Evolutionary conservation across 2,113 vertebrate species (phyloP), one percentile per base, ranked within the genome.

Genomic region (Machaerirhynchus nigripectus): DNA sequence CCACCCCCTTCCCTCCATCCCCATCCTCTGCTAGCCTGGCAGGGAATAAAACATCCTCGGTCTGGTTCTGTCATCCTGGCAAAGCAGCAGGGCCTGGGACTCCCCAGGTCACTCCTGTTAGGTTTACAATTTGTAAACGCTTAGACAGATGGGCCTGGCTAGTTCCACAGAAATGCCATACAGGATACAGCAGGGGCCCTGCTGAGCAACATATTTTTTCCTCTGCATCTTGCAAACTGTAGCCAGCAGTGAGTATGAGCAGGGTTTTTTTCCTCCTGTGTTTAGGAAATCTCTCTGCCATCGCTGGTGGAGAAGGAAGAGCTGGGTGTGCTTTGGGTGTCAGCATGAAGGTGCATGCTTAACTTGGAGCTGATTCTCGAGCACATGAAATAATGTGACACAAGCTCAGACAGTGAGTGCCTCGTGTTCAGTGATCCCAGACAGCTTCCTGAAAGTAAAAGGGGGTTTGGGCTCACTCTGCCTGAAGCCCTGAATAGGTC

Each of bases 151-250:
- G 93, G 86, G 92, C 56, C 92, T 88, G 90, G 90, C 82, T 70
- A 60, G 56, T 85, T 85, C 40, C 88, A 84, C 64, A 83, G 83
- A 87, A 92, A 67, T 92, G 76, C 85, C 7, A 2, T 68, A 93
- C 93, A 97, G 90, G 79, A 86, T 91, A 50, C 71, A 89, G 76
- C 68, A 77, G 95, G 44, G 64, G 64, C 88, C 87, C 95, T 67
- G 79, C 88, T 81, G 95, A 92, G 85, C 75, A 93, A 35, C n/a
- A 33, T 93, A 93, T 88, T 96, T 96, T 95, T 95, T 92, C 85
- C 90, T 93, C 76, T 92, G 23, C 0, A 0, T 71, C 49, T 94
- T 90, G 61, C 64, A 90, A 96, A 93, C 83, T 9, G 1, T 82
- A 84, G 85, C 79, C 75, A 96, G 70, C 78, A 70, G 63, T 69